Base-by-base conservation (phyloP, 2,113 vertebrate genomes). In the Phalacrocorax brasilianus region DNA sequence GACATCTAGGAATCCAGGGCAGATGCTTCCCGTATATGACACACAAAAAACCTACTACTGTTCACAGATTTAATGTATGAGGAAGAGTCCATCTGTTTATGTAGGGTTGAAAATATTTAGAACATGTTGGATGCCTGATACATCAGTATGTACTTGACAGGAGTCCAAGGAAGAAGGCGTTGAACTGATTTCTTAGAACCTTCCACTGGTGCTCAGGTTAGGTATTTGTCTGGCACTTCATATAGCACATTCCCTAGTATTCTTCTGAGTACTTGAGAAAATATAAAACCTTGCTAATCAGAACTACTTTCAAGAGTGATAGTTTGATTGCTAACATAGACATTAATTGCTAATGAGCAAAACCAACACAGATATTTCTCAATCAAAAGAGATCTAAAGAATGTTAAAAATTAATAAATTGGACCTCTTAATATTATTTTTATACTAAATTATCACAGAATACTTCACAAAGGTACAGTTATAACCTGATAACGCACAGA, bases 401-500 rank as follows among this genome's bases (percentile, higher is more conserved):
- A 94, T 52, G 35, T 85, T 59, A 87, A 65, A 95, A 97, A 94
- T 30, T 75, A 94, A 91, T 91, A n/a, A 86, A 85, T 85, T 93
- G 72, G 35, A 61, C 71, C 30, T 96, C 30, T 96, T 38, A 93
- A 76, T 65, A 72, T 82, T 80, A 89, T 45, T 91, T 97, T 97
- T 56, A 49, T 56, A 67, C 55, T 74, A 82, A 93, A 97, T 97
- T 96, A 95, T 97, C 78, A 86, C 44, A 81, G 55, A 95, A 32
- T 93, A 95, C 53, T 95, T 97, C 95, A 86, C 45, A 94, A 95
- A 97, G 27, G n/a, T 90, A 87, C 94, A 95, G 68, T 83, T 95
- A 82, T 47, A 97, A 90, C 88, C 42, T 82, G 66, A 73, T 45
- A 87, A 89, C 33, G 8, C 20, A 17, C 45, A 94, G 75, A 63